Conservation (phyloP, 2,113 vertebrate genomes). For the Oplegnathus fasciatus region DNA sequence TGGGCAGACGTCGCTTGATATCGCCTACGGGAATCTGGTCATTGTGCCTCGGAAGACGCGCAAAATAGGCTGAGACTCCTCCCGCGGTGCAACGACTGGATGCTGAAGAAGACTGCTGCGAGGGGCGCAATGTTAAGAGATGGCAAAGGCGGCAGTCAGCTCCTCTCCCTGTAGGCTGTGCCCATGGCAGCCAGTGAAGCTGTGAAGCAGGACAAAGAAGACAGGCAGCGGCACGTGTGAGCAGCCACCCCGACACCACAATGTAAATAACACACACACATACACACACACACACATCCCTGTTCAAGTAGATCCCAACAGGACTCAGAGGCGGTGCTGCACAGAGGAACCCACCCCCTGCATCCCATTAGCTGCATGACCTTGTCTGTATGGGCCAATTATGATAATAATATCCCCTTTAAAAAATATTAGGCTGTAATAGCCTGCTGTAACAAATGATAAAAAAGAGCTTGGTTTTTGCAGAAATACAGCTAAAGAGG, state of each 20-base stretch:
- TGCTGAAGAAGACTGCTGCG: constrained; percentile 23
- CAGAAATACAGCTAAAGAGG: neutral
- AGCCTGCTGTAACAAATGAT: neutral
- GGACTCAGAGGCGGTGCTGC: constrained; percentile 52
- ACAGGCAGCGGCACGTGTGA: constrained; percentile 58
- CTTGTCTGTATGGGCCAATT: constrained; percentile 2
- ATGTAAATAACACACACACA: constrained; percentile 59
- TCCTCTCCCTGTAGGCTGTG: constrained; percentile 45
- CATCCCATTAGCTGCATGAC: constrained; percentile 14
- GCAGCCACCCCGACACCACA: constrained; percentile 50
- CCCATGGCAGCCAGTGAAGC: constrained; percentile 48
- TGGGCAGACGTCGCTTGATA: constrained; percentile 51
- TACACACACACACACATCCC: constrained; percentile 19
- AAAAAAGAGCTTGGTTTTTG: neutral
- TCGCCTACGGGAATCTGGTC: constrained; percentile 50
- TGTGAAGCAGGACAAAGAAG: constrained; percentile 73
- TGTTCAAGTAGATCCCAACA: constrained; percentile 30
- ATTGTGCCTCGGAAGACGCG: constrained; percentile 36
- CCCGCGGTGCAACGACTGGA: constrained; percentile 24
- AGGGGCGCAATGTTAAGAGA: constrained; percentile 34
- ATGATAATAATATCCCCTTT: neutral
- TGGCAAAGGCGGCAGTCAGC: constrained; percentile 49
- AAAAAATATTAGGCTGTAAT: neutral
- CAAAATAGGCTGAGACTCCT: constrained; percentile 34
- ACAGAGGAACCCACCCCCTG: constrained; percentile 31